Evolutionary conservation across 2,113 vertebrate genomes (phyloP), one percentile per base, ranked within the genome.

Genomic region (Fregata magnificens): DNA sequence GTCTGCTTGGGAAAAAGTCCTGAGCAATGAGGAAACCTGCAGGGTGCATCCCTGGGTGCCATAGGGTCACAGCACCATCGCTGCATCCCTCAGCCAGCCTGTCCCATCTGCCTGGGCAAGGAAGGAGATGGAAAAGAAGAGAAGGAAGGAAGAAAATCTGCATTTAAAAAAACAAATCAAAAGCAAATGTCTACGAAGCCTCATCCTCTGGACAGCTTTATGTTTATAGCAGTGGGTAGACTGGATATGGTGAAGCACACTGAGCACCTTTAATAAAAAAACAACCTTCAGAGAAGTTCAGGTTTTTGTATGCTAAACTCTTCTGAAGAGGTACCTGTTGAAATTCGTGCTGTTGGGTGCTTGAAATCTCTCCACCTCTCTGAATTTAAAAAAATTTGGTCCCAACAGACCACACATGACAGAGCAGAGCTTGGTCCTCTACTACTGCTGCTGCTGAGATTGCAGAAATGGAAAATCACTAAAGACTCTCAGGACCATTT

Each of bases 341-440:
- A 81, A 96, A 45, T 65, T n/a, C 80, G 17, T n/a, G 11, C 11
- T 2, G 2, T 4, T 50, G 34, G 29, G n/a, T 28, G 36, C 63
- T 62, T 62, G 32, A 93, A 73, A 92, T 81, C 42, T 47, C 74
- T 73, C 32, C 34, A 63, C 15, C 44, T 31, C 63, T 84, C 42
- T 40, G 44, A 90, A 40, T 49, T 26, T 1, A 1, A 38, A 59
- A 65, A 50, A 11, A 49, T 7, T 10, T 52, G n/a, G 17, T 73
- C 49, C 42, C 2, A 16, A 28, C 24, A 66, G 31, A 73, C 0
- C 2, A 45, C 11, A 55, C 0, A 0, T 32, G 28, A 38, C 36
- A 62, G 55, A 73, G 42, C 76, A 92, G 63, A 88, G 29, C 40
- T 34, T 44, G 29, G 36, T 65, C 47, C 25, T 49, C 58, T 45